phyloP scores from a whole-genome alignment of 2,797 vertebrate species.

The Schizopygopsis malacanthus region DNA sequence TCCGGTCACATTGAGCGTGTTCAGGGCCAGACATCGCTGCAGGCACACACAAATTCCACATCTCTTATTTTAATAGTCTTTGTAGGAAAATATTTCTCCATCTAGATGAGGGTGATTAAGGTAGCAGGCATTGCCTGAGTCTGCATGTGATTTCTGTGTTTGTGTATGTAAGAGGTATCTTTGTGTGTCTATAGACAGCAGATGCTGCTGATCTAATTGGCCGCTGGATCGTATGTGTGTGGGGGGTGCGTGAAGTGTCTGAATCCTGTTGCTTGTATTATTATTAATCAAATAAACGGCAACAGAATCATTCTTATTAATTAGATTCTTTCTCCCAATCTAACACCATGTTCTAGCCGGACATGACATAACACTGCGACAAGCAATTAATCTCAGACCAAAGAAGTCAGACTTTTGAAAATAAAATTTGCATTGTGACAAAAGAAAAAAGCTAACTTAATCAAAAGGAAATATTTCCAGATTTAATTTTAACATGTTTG shows the following conservation, averaged over 20 bases:
- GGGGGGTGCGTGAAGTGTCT: background rate
- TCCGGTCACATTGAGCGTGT: constrained; percentile 5
- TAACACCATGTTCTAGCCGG: background rate
- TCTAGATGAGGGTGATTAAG: constrained; percentile 37
- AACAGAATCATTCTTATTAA: constrained; percentile 34
- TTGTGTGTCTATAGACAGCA: constrained; percentile 29
- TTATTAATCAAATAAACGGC: constrained; percentile 39
- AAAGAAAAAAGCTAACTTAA: background rate
- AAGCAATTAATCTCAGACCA: background rate
- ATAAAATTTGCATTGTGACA: background rate
- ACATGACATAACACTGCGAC: background rate
- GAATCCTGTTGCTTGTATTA: constrained; percentile 33
- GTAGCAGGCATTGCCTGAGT: background rate
- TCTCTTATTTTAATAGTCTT: constrained; percentile 48
- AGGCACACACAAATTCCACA: constrained; percentile 24
- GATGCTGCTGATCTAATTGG: constrained; percentile 48
- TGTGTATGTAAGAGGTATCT: constrained; percentile 5
- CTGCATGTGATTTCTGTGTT: constrained; percentile 26
- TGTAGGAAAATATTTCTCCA: constrained; percentile 34
- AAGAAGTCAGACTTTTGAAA: background rate
- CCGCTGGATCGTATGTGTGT: constrained; percentile 16
- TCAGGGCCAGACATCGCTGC: constrained; percentile 6
- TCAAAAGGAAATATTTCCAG: background rate
- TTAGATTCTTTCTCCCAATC: constrained; percentile 6
- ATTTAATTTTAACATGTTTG: background rate